A percentile compares a stretch with the other conserved stretches of the same genome.
These are phyloP conservation scores for Lanius collurio DNA, from an alignment of 2,113 vertebrate species.

Conservation along the genomic window DNA sequence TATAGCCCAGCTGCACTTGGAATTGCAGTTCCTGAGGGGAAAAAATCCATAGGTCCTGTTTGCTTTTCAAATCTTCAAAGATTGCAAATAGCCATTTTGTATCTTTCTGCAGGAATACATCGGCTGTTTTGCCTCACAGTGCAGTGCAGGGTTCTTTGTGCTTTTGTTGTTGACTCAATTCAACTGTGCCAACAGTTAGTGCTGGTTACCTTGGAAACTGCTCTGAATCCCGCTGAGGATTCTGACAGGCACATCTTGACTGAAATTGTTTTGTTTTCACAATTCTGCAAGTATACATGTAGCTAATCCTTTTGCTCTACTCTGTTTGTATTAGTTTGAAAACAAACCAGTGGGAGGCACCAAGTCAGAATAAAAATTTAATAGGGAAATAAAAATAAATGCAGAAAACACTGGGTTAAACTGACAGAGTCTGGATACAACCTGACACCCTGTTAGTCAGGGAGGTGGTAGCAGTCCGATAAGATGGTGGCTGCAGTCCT, in stretches of 20 bases:
- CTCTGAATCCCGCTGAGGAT: conserved; percentile 66
- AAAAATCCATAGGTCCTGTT: not conserved
- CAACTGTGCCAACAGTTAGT: conserved; percentile 68
- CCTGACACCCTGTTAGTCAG: too few species aligned
- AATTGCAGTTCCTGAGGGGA: not conserved
- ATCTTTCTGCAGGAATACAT: conserved; percentile 21
- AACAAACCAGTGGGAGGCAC: too few species aligned
- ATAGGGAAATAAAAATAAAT: too few species aligned
- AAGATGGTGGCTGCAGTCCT: too few species aligned
- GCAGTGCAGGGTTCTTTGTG: conserved; percentile 31
- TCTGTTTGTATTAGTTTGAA: not conserved
- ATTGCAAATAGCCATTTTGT: not conserved
- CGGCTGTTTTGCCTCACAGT: conserved; percentile 33
- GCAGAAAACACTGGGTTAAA: too few species aligned
- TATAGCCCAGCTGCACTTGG: not conserved
- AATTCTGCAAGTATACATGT: conserved; percentile 20
- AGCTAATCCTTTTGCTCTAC: conserved; percentile 50
- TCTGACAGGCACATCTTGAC: conserved; percentile 71
- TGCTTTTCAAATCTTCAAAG: conserved; percentile 4
- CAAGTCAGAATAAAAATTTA: too few species aligned
- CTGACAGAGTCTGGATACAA: too few species aligned
- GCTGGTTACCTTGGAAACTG: conserved; percentile 75
- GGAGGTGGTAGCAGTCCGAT: too few species aligned
- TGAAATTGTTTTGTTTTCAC: conserved; percentile 74
- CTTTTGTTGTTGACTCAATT: conserved; percentile 64